phyloP scores from a whole-genome alignment of 2,113 vertebrate genomes.

The Larimichthys polyactis region DNA sequence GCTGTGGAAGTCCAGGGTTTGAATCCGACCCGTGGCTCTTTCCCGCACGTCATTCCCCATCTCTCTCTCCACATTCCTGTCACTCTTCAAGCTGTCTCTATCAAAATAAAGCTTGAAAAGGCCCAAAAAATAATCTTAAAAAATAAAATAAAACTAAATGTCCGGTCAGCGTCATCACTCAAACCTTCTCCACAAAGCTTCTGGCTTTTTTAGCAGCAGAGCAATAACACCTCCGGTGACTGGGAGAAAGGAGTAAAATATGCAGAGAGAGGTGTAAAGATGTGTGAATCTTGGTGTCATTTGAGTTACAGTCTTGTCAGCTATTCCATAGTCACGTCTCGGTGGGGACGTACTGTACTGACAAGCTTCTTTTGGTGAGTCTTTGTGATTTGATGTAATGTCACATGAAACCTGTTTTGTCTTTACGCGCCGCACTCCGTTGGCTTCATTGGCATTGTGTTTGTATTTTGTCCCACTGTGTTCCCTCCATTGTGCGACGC shows the following conservation, averaged over 20 bases:
- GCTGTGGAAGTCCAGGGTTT: too few relatives aligned
- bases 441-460: neutral
- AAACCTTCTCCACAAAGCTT: slow-evolving; percentile 24
- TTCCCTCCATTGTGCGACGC: slow-evolving; percentile 22
- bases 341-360: slow-evolving; percentile 36
- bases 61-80: too few relatives aligned
- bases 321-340: slow-evolving; percentile 27
- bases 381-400: slow-evolving; percentile 59
- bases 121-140: too few relatives aligned
- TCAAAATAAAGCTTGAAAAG: too few relatives aligned
- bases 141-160: slow-evolving; percentile 17
- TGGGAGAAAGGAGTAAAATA: slow-evolving; percentile 30
- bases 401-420: slow-evolving; percentile 45
- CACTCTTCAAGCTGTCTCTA: too few relatives aligned
- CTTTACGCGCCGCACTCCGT: slow-evolving; percentile 7
- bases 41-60: too few relatives aligned
- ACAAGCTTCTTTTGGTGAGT: slow-evolving; percentile 41
- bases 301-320: slow-evolving; percentile 35
- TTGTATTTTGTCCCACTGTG: slow-evolving; percentile 31
- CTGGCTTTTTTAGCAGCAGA: slow-evolving; percentile 19
- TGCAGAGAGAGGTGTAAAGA: slow-evolving; percentile 36
- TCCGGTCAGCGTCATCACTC: slow-evolving; percentile 32
- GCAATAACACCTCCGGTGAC: slow-evolving; percentile 27
- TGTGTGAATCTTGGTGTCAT: slow-evolving; percentile 45
- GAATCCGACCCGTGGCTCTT: too few relatives aligned